Conservation (phyloP, 2,888 invertebrate genomes). For the Dioctria rufipes region DNA sequence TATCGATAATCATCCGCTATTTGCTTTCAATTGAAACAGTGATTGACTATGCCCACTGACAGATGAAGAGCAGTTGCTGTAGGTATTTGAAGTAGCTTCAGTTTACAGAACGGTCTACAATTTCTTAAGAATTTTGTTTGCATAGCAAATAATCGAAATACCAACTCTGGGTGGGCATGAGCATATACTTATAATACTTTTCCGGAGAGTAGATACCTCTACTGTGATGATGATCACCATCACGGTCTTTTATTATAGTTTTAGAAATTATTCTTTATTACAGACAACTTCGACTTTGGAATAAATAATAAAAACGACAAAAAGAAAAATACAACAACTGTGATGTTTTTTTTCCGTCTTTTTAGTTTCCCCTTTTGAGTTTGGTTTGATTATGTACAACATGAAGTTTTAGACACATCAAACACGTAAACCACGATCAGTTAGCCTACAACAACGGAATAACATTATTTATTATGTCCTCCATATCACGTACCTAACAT, state of each 20-base stretch:
- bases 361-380: no score
- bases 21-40: background rate
- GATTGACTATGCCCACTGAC: background rate
- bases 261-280: conserved; percentile 8
- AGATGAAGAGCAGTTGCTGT: background rate
- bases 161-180: conserved; percentile 3
- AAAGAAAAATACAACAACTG: background rate
- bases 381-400: background rate
- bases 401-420: background rate
- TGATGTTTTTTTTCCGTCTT: background rate
- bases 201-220: no score
- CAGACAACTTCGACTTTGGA: background rate
- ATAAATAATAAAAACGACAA: conserved; percentile 1
- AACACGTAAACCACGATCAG: conserved; percentile 36
- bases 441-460: background rate
- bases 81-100: no score
- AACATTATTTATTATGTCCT: conserved; percentile 16
- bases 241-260: no score
- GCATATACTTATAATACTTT: no score
- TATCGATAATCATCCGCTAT: conserved; percentile 34
- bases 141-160: conserved; percentile 26
- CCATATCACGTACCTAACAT: background rate
- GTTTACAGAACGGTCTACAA: background rate
- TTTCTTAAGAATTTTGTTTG: conserved; percentile 21
- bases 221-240: background rate